These are phyloP conservation scores for Caenorhabditis angaria DNA, from an alignment of 2,888 invertebrate species.

Conservation along the genomic window DNA sequence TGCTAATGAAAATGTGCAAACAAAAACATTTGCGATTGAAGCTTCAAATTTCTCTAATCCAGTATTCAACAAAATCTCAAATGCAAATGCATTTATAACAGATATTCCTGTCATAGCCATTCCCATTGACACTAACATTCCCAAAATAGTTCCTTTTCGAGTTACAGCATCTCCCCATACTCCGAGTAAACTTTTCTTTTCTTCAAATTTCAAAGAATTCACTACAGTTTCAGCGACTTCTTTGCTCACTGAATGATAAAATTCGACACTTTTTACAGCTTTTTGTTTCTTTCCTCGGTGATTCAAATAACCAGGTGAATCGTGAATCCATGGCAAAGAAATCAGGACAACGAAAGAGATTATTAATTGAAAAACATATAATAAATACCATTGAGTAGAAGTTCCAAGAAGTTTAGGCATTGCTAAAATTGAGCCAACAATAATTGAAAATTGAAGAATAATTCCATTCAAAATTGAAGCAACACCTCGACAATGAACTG, in stretches of 20 bases:
- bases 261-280: conserved; percentile 9
- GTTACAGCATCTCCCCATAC: conserved; percentile 6
- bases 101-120: conserved; percentile 43
- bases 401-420: conserved; percentile 29
- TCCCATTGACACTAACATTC: conserved; percentile 22
- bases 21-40: conserved; percentile 22
- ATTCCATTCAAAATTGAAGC: conserved; percentile 31
- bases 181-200: neutral
- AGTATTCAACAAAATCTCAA: conserved; percentile 28
- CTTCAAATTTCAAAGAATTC: neutral
- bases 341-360: conserved; percentile 9
- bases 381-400: conserved; percentile 16
- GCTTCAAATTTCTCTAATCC: conserved; percentile 19
- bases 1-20: conserved; percentile 31
- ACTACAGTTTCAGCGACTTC: neutral
- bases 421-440: conserved; percentile 23
- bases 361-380: conserved; percentile 21
- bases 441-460: conserved; percentile 20
- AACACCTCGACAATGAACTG: conserved; percentile 26
- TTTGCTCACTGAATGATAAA: conserved; percentile 13
- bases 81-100: conserved; percentile 38
- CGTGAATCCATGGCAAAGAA: conserved; percentile 15
- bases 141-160: conserved; percentile 28
- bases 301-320: conserved; percentile 20
- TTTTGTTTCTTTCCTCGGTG: conserved; percentile 6